Percentiles rank a stretch among this genome's conserved stretches.
Evolutionary conservation across 2,888 invertebrate species (phyloP).

Genomic region (Taphrorychus bicolor): DNA sequence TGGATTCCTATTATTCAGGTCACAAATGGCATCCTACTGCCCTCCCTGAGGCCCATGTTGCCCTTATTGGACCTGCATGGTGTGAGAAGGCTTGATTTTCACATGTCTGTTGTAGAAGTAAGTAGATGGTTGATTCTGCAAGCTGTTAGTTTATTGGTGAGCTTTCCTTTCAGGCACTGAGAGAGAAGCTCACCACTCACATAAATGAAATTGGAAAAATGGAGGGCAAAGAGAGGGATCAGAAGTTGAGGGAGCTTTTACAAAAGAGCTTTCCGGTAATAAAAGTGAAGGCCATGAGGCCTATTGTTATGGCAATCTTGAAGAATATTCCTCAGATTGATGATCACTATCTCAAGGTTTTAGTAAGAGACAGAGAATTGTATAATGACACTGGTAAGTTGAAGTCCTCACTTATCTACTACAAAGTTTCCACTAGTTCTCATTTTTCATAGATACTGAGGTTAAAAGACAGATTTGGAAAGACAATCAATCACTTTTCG

Average conservation of each 20-base stretch:
- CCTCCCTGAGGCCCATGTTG: conserved; percentile 92
- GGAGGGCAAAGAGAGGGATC: conserved; percentile 76
- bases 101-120: conserved; percentile 90
- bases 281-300: conserved; percentile 86
- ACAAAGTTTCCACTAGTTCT: no score
- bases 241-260: conserved; percentile 87
- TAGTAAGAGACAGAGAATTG: conserved; percentile 85
- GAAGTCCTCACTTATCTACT: background rate
- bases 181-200: conserved; percentile 77
- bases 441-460: conserved; percentile 77
- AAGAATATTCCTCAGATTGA: conserved; percentile 93
- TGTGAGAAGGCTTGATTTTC: conserved; percentile 91
- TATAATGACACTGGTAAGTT: conserved; percentile 79
- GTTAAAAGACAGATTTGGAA: conserved; percentile 99
- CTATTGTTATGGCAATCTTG: conserved; percentile 94
- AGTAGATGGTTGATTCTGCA: no score
- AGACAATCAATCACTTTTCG: conserved; percentile 94
- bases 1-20: conserved; percentile 62
- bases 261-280: conserved; percentile 94
- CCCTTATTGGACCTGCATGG: conserved; percentile 95
- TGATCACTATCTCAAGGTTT: conserved; percentile 80
- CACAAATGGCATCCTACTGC: conserved; percentile 90
- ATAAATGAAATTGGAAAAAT: conserved; percentile 84
- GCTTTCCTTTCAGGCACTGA: conserved; percentile 64
- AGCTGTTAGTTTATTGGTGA: no score